phyloP scores from a whole-genome alignment of 2,888 invertebrate genomes.

The Lithophane ornitopus region DNA sequence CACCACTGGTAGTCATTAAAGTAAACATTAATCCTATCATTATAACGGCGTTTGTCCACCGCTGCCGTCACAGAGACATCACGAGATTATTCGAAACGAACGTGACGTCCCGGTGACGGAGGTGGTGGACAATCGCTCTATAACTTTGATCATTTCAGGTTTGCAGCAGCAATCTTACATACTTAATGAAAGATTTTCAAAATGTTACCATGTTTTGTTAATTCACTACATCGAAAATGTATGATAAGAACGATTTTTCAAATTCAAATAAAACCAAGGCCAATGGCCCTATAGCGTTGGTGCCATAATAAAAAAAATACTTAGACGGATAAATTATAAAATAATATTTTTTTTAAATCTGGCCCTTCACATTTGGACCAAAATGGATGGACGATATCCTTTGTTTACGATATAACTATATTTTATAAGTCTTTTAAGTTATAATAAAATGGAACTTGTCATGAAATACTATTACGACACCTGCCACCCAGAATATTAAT shows the following conservation, averaged over 20 bases:
- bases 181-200: neutral
- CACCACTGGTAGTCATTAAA: neutral
- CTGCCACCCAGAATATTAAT: conserved; percentile 43
- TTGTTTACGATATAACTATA: conserved; percentile 51
- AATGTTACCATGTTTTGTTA: too few relatives aligned
- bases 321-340: neutral
- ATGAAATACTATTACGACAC: conserved; percentile 39
- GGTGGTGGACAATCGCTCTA: neutral
- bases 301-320: neutral
- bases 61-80: neutral
- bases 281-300: neutral
- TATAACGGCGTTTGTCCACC: neutral
- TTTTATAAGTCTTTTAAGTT: conserved; percentile 44
- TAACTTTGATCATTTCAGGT: neutral
- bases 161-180: neutral
- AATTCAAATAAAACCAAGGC: neutral
- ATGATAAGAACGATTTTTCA: neutral
- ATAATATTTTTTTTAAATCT: neutral
- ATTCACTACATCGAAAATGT: neutral
- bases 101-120: neutral
- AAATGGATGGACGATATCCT: neutral
- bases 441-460: conserved; percentile 49
- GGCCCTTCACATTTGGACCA: neutral
- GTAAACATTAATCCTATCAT: neutral
- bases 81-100: neutral